These are phyloP conservation scores for Zoanthus sociatus DNA, from an alignment of 92 coral and sea anemone genomes.

Conservation along the genomic window DNA sequence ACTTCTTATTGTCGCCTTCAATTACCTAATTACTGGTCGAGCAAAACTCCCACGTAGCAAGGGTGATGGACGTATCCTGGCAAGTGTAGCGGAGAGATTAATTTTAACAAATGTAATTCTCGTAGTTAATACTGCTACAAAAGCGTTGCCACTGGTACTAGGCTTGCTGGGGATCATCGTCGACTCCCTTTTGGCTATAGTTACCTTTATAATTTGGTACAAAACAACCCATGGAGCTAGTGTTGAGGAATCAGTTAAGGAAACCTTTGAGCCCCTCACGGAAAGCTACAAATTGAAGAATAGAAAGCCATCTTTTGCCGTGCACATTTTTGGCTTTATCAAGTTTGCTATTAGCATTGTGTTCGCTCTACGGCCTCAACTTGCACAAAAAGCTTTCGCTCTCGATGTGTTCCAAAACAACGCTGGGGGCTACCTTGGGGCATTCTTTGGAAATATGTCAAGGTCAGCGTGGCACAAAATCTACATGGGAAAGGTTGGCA, in stretches of 20 bases:
- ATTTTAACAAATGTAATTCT: constrained; percentile 34
- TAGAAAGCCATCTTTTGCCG: constrained; percentile 30
- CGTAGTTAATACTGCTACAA: constrained; percentile 24
- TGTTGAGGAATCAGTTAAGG: constrained; percentile 8
- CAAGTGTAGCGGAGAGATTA: constrained; percentile 51
- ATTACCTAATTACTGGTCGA: constrained; percentile 33
- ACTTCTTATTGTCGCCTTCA: constrained; percentile 10
- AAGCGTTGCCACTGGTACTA: constrained; percentile 37
- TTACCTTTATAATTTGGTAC: constrained; percentile 47
- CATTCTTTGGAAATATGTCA: constrained; percentile 34
- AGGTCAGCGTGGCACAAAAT: constrained; percentile 51
- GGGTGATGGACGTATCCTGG: constrained; percentile 50
- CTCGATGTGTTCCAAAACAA: constrained; percentile 39
- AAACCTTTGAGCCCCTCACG: constrained; percentile 22
- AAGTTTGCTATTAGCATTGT: constrained; percentile 25
- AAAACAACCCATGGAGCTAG: constrained; percentile 40
- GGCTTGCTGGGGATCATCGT: constrained; percentile 17
- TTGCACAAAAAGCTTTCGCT: constrained; percentile 18
- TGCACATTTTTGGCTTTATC: constrained; percentile 39
- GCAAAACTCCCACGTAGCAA: not conserved
- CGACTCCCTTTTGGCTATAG: constrained; percentile 45
- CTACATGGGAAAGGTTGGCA: constrained; percentile 49
- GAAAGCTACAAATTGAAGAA: not conserved
- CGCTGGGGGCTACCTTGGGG: constrained; percentile 40
- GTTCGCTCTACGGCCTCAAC: constrained; percentile 42